Percentiles rank a stretch among this genome's conserved stretches.
Evolutionary conservation across 1,140 invertebrate species (phyloP).

Genomic region (Micrasema minimum): DNA sequence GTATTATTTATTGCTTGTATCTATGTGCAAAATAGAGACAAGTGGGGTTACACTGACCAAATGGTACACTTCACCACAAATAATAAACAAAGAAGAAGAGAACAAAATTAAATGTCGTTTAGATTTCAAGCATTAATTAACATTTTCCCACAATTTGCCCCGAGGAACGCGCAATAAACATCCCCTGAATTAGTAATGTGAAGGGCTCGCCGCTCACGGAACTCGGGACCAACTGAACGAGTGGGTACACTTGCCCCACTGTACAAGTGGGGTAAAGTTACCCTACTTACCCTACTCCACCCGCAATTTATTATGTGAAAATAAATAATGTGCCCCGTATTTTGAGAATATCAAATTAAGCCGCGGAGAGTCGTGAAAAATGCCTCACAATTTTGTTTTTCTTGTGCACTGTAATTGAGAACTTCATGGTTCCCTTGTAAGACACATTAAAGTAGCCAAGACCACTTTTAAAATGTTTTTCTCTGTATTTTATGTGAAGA

Average conservation of each 20-base stretch:
- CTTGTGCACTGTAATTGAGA: not conserved
- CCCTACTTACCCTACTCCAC: constrained; percentile 22
- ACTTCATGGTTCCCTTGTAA: not conserved
- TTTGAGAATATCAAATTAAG: constrained; percentile 22
- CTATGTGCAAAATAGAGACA: no score
- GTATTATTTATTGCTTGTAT: no score
- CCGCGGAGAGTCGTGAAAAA: constrained; percentile 3
- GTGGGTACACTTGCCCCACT: not conserved
- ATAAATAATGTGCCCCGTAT: constrained; percentile 45
- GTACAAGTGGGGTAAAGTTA: not conserved
- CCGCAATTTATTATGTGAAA: constrained; percentile 47
- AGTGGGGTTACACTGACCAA: no score
- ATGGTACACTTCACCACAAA: no score
- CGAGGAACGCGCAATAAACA: constrained; percentile 20
- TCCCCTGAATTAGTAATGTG: constrained; percentile 29
- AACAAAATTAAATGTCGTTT: not conserved
- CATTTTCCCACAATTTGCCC: not conserved
- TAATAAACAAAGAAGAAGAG: no score
- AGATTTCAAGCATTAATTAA: not conserved
- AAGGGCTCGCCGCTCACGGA: not conserved
- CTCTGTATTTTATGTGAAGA: not conserved
- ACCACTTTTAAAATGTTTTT: no score
- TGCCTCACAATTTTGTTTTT: not conserved
- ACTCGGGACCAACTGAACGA: no score
- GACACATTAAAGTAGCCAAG: no score